Evolutionary conservation across 2,113 vertebrate species (phyloP).

Genomic region (Telmatochromis brichardi): DNA sequence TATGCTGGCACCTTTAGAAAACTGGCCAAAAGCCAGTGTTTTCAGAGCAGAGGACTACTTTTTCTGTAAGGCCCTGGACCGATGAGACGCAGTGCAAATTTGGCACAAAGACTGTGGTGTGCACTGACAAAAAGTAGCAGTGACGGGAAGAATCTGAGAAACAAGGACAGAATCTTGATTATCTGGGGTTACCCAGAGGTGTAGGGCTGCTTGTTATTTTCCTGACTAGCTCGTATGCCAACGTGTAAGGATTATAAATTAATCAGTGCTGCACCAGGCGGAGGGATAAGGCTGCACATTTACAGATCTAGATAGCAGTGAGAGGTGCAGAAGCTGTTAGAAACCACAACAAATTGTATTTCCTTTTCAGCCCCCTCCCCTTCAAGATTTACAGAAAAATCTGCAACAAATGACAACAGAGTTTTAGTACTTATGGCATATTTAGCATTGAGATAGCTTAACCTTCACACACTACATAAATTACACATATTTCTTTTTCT

Average conservation of each 20-base stretch:
- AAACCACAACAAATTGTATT: neutral
- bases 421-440: neutral
- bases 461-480: neutral
- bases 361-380: neutral
- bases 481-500: neutral
- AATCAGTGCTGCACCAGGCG: neutral
- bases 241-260: neutral
- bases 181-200: neutral
- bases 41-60: constrained; percentile 11
- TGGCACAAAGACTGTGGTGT: neutral
- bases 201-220: neutral
- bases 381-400: neutral
- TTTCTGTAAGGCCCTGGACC: neutral
- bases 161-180: neutral
- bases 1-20: constrained; percentile 38
- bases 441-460: neutral
- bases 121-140: neutral
- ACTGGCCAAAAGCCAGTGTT: constrained; percentile 31
- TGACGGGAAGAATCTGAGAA: neutral
- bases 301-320: neutral
- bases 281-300: neutral
- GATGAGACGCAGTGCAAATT: neutral
- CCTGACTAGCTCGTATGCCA: neutral
- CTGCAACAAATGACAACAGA: neutral
- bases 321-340: neutral